Percentiles rank a stretch among this genome's conserved stretches.
These are phyloP conservation scores for Megalopta genalis DNA, from an alignment of 1,140 invertebrate genomes.

Conservation along the genomic window DNA sequence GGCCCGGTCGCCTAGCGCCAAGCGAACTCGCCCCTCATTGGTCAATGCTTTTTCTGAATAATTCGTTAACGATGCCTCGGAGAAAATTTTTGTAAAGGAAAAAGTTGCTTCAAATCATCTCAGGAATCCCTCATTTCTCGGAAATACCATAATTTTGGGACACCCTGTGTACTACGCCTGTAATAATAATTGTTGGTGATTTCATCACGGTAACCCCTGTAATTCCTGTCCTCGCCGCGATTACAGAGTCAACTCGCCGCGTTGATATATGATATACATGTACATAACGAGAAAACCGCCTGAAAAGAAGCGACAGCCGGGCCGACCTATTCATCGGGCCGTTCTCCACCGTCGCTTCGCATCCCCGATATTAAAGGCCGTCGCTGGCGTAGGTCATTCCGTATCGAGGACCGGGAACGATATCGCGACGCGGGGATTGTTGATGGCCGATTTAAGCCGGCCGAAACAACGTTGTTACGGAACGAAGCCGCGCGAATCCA, in stretches of 20 bases:
- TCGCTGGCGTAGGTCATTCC: constrained; percentile 1
- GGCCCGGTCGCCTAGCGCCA: no score
- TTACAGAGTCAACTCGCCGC: constrained; percentile 36
- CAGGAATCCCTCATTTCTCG: no score
- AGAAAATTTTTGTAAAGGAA: no score
- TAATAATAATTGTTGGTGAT: no score
- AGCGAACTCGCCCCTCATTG: no score
- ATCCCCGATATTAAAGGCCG: constrained; percentile 37
- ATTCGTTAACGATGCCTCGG: no score
- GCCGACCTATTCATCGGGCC: constrained; percentile 52
- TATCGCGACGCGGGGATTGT: not conserved
- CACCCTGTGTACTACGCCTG: no score
- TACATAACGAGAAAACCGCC: constrained; percentile 57
- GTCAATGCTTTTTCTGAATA: no score
- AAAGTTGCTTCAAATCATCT: no score
- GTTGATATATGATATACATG: not conserved
- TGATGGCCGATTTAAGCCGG: not conserved
- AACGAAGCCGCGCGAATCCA: not conserved
- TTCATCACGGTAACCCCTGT: no score
- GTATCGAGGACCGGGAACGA: constrained; percentile 16
- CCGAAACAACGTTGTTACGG: not conserved
- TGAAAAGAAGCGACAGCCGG: not conserved
- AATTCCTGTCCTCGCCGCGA: no score
- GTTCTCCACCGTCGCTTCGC: not conserved
- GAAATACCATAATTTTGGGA: no score